Conservation (phyloP, 2,888 invertebrate genomes). For the Pardosa pseudoannulata region DNA sequence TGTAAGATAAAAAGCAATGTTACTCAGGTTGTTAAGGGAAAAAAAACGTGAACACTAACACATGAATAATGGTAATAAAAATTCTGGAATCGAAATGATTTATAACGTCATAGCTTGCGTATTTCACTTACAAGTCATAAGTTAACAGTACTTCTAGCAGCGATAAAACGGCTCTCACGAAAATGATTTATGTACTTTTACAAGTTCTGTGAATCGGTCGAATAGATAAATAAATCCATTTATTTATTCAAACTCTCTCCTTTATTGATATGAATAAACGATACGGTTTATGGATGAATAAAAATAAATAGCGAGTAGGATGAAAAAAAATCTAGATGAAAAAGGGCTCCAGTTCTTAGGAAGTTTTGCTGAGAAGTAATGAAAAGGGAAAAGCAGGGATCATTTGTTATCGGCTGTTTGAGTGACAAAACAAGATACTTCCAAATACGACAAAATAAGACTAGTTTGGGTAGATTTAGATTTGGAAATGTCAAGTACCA, state of each 20-base stretch:
- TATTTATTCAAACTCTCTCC: not conserved
- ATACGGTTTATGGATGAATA: slow-evolving; percentile 10
- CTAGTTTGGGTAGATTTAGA: not conserved
- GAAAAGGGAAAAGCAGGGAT: not conserved
- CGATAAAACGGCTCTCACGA: not conserved
- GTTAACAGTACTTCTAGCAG: too few species aligned
- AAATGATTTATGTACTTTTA: slow-evolving; percentile 1
- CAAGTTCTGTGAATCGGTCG: not conserved
- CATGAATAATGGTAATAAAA: too few species aligned
- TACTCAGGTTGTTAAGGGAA: too few species aligned
- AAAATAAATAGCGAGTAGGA: not conserved
- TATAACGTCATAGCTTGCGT: too few species aligned
- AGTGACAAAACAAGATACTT: slow-evolving; percentile 7
- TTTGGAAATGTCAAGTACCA: too few species aligned
- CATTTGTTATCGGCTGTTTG: not conserved
- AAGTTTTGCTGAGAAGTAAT: slow-evolving; percentile 13
- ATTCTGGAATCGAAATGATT: too few species aligned
- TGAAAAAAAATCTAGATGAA: not conserved
- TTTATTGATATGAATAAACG: slow-evolving; percentile 14
- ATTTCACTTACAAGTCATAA: too few species aligned
- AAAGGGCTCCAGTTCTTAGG: not conserved
- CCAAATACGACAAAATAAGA: not conserved
- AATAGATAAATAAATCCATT: slow-evolving; percentile 6
- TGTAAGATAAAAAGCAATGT: too few species aligned
- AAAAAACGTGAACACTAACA: too few species aligned